Percentiles rank a stretch among this genome's conserved stretches.
These are phyloP conservation scores for Calidris pugnax DNA, from an alignment of 2,113 vertebrate species.

Conservation along the genomic window DNA sequence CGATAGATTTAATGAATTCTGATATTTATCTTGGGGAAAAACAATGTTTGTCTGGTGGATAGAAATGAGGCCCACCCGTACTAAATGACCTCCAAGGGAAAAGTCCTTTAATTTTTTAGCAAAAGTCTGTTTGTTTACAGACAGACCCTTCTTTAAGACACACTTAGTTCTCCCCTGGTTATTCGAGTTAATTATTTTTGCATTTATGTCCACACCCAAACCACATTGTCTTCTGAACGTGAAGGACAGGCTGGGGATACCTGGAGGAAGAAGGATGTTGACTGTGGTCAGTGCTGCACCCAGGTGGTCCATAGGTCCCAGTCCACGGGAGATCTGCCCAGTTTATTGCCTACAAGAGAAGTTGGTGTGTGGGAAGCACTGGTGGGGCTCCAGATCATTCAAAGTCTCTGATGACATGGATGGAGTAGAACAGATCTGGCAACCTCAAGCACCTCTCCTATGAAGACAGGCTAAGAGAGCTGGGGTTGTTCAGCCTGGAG, in stretches of 20 bases:
- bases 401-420: no score
- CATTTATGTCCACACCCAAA: no score
- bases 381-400: background rate
- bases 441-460: no score
- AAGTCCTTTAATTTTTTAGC: background rate
- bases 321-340: background rate
- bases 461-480: no score
- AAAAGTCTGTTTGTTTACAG: no score
- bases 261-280: background rate
- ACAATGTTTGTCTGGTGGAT: fast-evolving
- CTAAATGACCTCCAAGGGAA: background rate
- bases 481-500: no score
- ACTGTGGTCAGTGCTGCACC: fast-evolving
- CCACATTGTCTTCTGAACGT: fast-evolving
- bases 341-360: background rate
- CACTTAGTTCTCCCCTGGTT: background rate
- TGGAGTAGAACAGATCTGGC: background rate
- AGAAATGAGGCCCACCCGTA: background rate
- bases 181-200: background rate
- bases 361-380: no score
- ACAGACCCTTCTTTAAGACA: background rate
- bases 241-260: no score
- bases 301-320: background rate
- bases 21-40: background rate
- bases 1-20: background rate